These are phyloP conservation scores for Blastobasis adustella DNA, from an alignment of 2,888 invertebrate species.

Conservation along the genomic window DNA sequence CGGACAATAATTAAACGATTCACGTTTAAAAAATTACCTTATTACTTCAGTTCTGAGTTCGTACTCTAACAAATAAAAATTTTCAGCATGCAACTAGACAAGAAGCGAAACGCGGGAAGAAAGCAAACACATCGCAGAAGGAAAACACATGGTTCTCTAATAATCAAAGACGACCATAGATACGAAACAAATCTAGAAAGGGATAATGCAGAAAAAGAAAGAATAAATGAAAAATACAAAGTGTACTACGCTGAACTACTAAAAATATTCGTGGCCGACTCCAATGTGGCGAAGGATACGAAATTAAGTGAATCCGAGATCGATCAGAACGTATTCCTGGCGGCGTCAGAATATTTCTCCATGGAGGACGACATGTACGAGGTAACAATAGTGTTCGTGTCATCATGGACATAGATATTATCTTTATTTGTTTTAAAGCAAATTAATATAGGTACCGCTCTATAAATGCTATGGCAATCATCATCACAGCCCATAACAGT, in stretches of 20 bases:
- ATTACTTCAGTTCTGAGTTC: too few relatives aligned
- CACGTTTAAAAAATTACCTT: too few relatives aligned
- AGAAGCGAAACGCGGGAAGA: slow-evolving; percentile 30
- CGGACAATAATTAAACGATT: too few relatives aligned
- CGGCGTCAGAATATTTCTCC: slow-evolving; percentile 63
- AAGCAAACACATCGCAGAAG: slow-evolving; percentile 12
- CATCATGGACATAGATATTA: too few relatives aligned
- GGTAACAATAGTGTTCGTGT: slow-evolving; percentile 22
- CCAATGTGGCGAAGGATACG: slow-evolving; percentile 29
- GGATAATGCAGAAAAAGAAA: slow-evolving; percentile 26
- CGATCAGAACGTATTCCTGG: slow-evolving; percentile 53
- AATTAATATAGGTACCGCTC: too few relatives aligned
- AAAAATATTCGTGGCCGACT: slow-evolving; percentile 54
- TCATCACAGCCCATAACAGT: too few relatives aligned
- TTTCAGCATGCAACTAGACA: slow-evolving; percentile 40
- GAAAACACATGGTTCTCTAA: slow-evolving; percentile 11
- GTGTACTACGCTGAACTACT: slow-evolving; percentile 57
- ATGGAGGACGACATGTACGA: slow-evolving; percentile 71
- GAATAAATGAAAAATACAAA: slow-evolving; percentile 32
- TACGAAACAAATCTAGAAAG: slow-evolving; percentile 18
- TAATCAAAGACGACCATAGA: neutral
- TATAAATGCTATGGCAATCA: too few relatives aligned
- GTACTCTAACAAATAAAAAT: neutral
- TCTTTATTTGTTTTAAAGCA: too few relatives aligned
- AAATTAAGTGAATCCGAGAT: slow-evolving; percentile 49